Base-by-base conservation (phyloP, 2,113 vertebrate genomes). In the Gymnorhina tibicen region DNA sequence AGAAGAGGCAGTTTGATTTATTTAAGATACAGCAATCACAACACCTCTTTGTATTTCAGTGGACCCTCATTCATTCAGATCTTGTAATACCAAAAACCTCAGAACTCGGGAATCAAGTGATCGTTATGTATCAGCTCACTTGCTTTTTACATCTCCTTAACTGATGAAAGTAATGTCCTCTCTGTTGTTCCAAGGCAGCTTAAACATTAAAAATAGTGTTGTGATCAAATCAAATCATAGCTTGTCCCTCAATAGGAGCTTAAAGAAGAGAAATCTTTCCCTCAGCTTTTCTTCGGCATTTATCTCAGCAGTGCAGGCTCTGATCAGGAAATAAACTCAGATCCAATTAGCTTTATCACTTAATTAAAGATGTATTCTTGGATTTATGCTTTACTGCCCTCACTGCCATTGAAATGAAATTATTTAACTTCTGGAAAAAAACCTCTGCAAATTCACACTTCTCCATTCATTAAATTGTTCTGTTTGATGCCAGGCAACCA, bases 271-370 rank as follows among this genome's bases (percentile, higher is more conserved):
- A 85, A 90, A 77, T 91, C 46, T 32, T 89, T 79, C 74, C 67
- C 94, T 87, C 4, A n/a, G 60, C 37, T 94, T 96, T 86, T 75
- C 53, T 53, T 77, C 73, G 62, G 39, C 83, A 77, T 96, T 97
- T 96, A 91, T 97, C 76, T 97, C 94, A 80, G 63, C 90, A 52
- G 84, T 93, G 78, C 94, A 68, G 46, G 33, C 64, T 59, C 89
- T 97, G 95, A 97, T 96, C 87, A 95, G 82, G 96, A 91, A 92
- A 93, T 63, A 96, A 97, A 97, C 82, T 96, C 46, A 93, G 94
- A 96, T 95, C 42, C 80, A 88, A 97, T 97, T 97, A 97, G 72
- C 85, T 87, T 73, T 84, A 85, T 80, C 94, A 66, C 77, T 92
- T 86, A 94, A 96, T 97, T 96, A 97, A 72, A 94, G 85, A 76